Conservation (phyloP, 2,888 invertebrate species). For the Calameuta filiformis region DNA sequence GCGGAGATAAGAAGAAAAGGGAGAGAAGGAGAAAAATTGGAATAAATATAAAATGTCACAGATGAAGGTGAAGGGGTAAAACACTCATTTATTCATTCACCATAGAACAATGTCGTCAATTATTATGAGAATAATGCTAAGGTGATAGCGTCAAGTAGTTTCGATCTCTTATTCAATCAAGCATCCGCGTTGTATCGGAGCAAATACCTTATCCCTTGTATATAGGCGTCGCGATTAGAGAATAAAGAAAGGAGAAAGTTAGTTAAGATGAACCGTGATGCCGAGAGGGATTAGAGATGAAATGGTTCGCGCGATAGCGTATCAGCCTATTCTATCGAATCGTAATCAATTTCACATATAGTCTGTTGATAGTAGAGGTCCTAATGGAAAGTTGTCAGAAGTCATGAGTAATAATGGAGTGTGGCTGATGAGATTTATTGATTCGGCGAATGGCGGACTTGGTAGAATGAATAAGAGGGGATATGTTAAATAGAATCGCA, state of each 20-base stretch:
- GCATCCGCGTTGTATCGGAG: not conserved
- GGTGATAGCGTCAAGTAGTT: constrained; percentile 15
- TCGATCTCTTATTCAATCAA: constrained; percentile 2
- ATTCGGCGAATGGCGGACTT: not conserved
- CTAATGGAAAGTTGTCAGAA: not conserved
- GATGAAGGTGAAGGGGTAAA: not conserved
- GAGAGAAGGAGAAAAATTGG: constrained; percentile 1
- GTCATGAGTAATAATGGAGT: not conserved
- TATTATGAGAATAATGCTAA: constrained; percentile 48
- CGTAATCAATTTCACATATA: not conserved
- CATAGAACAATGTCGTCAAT: constrained; percentile 55
- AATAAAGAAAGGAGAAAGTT: not conserved
- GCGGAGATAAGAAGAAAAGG: constrained; percentile 7
- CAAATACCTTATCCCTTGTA: not conserved
- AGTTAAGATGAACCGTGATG: not conserved
- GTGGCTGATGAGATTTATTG: not conserved
- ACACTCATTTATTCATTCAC: constrained; percentile 32
- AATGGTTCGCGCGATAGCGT: not conserved
- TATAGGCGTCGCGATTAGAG: not conserved
- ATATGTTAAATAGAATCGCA: not conserved
- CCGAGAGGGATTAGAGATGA: not conserved
- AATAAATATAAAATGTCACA: not conserved
- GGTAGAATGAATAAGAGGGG: not conserved
- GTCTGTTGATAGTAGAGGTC: not conserved
- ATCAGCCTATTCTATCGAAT: not conserved